Base-by-base conservation (phyloP, 2,888 invertebrate species). In the Nymphalis polychloros region DNA sequence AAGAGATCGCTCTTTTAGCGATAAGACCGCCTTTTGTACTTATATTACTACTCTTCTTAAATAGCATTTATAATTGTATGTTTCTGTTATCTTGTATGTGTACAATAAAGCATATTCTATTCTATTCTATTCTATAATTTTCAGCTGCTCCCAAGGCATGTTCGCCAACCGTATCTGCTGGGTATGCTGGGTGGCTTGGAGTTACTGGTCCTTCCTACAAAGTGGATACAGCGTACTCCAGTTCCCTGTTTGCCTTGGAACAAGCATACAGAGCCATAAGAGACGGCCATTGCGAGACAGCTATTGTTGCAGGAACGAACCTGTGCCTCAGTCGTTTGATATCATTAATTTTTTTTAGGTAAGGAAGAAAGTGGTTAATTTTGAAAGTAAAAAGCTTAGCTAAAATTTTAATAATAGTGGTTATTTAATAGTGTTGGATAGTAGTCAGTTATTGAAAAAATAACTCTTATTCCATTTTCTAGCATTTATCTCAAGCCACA, bases 81-180 rank as follows among this genome's bases (percentile, higher is more conserved):
- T n/a, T n/a, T n/a, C n/a, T n/a, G n/a, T n/a, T n/a, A n/a, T n/a
- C n/a, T n/a, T n/a, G n/a, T n/a, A n/a, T n/a, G n/a, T n/a, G n/a
- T n/a, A n/a, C n/a, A n/a, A n/a, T n/a, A n/a, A n/a, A n/a, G n/a
- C n/a, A n/a, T n/a, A n/a, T n/a, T n/a, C n/a, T n/a, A n/a, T n/a
- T n/a, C n/a, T n/a, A n/a, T n/a, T n/a, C n/a, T n/a, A n/a, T n/a
- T n/a, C n/a, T n/a, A n/a, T n/a, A n/a, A 31, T 70, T 72, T 63
- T n/a, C 84, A 93, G 98, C 47, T 97, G 97, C 86, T 97, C 97
- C 76, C 94, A 97, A 72, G 97, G 97, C 6, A 97, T 98, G 97
- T 94, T 98, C 81, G 96, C 98, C 17, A 97, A 98, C 87, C 94
- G 98, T 64, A 94, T 98, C 72, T 97, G n/a, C n/a, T n/a, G n/a